Evolutionary conservation across 2,888 invertebrate species (phyloP).

Genomic region (Homarus gammarus): DNA sequence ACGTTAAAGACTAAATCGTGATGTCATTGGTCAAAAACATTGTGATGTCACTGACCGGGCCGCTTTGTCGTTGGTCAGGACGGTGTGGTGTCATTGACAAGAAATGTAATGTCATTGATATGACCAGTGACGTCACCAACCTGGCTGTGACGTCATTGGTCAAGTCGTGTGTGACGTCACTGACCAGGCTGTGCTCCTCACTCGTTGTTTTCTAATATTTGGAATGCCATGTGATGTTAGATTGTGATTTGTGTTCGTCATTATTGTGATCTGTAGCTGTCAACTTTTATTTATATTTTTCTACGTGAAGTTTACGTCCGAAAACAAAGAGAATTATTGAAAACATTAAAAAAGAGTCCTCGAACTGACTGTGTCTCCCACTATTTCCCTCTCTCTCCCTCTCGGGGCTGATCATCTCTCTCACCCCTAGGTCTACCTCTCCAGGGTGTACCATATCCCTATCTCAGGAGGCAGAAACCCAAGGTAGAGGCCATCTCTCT

Average conservation of each 20-base stretch:
- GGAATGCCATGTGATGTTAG: slow-evolving; percentile 68
- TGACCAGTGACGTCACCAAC: slow-evolving; percentile 42
- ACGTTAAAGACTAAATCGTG: slow-evolving; percentile 2
- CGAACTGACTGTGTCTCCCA: slow-evolving; percentile 37
- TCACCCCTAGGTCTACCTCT: neutral
- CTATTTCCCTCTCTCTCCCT: slow-evolving; percentile 29
- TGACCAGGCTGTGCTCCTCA: slow-evolving; percentile 68
- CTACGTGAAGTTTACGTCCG: slow-evolving; percentile 66
- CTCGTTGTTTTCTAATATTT: slow-evolving; percentile 65
- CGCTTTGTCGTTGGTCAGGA: slow-evolving; percentile 52
- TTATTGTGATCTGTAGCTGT: slow-evolving; percentile 66
- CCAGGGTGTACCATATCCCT: neutral
- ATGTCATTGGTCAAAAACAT: slow-evolving; percentile 19
- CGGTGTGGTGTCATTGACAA: slow-evolving; percentile 59
- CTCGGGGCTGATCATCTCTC: neutral
- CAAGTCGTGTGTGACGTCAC: slow-evolving; percentile 62
- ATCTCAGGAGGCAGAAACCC: neutral
- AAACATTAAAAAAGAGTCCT: slow-evolving; percentile 40
- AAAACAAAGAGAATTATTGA: slow-evolving; percentile 26
- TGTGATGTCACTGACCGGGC: slow-evolving; percentile 39
- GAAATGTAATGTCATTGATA: slow-evolving; percentile 19
- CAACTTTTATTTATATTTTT: slow-evolving; percentile 69
- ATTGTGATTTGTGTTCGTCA: slow-evolving; percentile 64
- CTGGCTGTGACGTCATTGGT: slow-evolving; percentile 52
- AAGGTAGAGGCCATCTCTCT: neutral